phyloP scores from a whole-genome alignment of 92 coral and sea anemone genomes.

The Paramuricea clavata region DNA sequence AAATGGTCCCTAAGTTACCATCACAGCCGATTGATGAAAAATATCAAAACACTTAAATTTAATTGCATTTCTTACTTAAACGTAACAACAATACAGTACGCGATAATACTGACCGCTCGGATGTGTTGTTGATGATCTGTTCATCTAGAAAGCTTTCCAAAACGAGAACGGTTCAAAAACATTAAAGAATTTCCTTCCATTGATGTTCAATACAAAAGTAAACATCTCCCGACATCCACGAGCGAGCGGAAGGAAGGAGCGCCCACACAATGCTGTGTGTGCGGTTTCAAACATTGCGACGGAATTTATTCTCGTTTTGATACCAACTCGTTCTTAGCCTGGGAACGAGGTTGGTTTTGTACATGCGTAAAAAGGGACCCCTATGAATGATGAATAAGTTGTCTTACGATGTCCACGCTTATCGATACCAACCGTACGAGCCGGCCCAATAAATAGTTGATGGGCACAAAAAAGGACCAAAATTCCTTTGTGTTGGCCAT shows the following conservation, averaged over 20 bases:
- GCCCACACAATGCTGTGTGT: not conserved
- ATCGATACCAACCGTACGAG: too few relatives aligned
- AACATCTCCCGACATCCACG: not conserved
- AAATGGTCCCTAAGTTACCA: too few relatives aligned
- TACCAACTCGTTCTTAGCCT: too few relatives aligned
- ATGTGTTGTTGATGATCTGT: not conserved
- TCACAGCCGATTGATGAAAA: not conserved
- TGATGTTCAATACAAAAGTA: not conserved
- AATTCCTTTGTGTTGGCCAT: too few relatives aligned
- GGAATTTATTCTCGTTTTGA: too few relatives aligned
- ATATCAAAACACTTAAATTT: not conserved
- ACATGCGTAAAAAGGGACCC: too few relatives aligned
- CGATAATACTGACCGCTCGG: conserved; percentile 14
- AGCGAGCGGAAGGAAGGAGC: not conserved
- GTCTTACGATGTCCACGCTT: too few relatives aligned
- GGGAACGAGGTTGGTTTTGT: too few relatives aligned
- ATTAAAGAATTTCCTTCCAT: not conserved
- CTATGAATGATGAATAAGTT: too few relatives aligned
- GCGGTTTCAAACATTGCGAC: not conserved
- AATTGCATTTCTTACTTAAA: not conserved
- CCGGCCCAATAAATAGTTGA: too few relatives aligned
- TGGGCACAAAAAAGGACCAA: too few relatives aligned
- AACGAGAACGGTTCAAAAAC: not conserved
- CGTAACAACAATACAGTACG: not conserved
- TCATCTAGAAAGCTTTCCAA: conserved; percentile 6